Conservation (phyloP, 2,113 vertebrate genomes). For the Caretta caretta region DNA sequence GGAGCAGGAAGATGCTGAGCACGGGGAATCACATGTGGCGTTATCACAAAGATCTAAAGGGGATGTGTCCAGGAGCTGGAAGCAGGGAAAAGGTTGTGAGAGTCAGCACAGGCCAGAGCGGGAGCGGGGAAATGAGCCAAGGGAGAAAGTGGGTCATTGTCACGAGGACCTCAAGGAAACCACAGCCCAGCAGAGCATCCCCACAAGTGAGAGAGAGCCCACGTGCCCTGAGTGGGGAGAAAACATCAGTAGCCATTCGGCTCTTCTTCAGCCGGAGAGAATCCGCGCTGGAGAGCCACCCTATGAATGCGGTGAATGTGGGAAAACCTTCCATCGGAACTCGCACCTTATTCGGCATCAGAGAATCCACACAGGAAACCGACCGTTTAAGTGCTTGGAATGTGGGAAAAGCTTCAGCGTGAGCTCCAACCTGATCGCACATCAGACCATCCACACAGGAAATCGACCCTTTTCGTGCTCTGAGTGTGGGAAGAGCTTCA, state of each 20-base stretch:
- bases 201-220: too few relatives aligned
- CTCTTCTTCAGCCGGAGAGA: not conserved
- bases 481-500: not conserved
- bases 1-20: not conserved
- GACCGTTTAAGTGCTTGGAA: not conserved
- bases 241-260: too few relatives aligned
- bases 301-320: not conserved
- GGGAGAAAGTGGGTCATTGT: too few relatives aligned
- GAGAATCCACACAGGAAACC: not conserved
- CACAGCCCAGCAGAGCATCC: too few relatives aligned
- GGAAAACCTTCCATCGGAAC: not conserved
- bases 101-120: too few relatives aligned
- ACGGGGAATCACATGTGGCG: not conserved
- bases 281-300: not conserved
- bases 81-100: too few relatives aligned
- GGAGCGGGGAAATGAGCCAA: too few relatives aligned
- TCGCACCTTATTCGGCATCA: not conserved
- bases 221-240: too few relatives aligned
- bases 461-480: not conserved
- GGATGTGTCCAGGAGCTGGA: not conserved
- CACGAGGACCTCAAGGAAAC: too few relatives aligned
- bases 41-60: not conserved
- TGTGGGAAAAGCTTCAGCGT: not conserved
- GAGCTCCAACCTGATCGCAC: not conserved
- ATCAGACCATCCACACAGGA: not conserved